Conservation (phyloP, 2,113 vertebrate genomes). For the Ageneiosus marmoratus region DNA sequence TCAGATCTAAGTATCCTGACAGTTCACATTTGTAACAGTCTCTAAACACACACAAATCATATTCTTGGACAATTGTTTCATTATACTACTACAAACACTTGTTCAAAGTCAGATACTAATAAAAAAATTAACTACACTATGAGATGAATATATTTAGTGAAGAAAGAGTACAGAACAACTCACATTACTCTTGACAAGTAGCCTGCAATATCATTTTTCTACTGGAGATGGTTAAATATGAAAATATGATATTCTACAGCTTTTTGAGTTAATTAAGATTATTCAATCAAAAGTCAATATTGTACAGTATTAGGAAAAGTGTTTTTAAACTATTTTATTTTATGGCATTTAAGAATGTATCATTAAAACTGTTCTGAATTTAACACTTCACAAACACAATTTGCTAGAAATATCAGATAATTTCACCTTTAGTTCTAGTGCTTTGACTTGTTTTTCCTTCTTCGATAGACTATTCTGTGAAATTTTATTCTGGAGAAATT, state of each 20-base stretch:
- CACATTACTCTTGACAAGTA: background rate
- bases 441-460: conserved; percentile 81
- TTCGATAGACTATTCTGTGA: conserved; percentile 73
- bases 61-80: background rate
- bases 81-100: background rate
- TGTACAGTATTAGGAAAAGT: background rate
- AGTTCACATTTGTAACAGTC: background rate
- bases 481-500: conserved; percentile 68
- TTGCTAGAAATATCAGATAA: background rate
- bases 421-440: conserved; percentile 81
- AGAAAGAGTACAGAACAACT: background rate
- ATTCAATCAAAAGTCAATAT: background rate
- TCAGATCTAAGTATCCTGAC: background rate
- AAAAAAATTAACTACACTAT: background rate
- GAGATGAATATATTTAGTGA: background rate
- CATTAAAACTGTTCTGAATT: background rate
- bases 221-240: background rate
- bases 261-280: background rate
- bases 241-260: background rate
- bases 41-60: background rate
- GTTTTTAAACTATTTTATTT: background rate
- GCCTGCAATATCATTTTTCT: background rate
- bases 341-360: background rate
- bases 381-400: background rate
- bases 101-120: background rate